Evolutionary conservation across 2,797 vertebrate species (phyloP).

Genomic region (Staurois parvus): DNA sequence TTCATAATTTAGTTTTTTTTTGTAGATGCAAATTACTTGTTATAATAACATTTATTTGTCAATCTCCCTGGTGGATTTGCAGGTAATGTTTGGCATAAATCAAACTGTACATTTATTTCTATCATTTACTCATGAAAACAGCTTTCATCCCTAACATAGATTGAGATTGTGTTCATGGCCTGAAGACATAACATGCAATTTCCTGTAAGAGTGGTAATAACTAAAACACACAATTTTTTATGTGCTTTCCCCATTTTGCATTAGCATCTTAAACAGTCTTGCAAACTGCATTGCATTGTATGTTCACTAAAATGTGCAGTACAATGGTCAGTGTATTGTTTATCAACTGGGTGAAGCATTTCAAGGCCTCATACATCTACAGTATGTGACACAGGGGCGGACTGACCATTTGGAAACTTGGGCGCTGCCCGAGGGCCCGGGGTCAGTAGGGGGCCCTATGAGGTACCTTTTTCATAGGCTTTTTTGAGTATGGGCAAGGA

Average conservation of each 20-base stretch:
- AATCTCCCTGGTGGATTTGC: slow-evolving; percentile 54
- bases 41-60: slow-evolving; percentile 56
- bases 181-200: slow-evolving; percentile 57
- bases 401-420: no score
- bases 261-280: slow-evolving; percentile 37
- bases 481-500: no score
- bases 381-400: no score
- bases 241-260: slow-evolving; percentile 36
- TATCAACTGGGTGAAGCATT: neutral
- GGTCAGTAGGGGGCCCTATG: no score
- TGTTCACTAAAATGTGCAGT: neutral
- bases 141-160: slow-evolving; percentile 49
- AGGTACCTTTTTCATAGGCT: no score
- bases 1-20: slow-evolving; percentile 41
- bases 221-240: slow-evolving; percentile 41
- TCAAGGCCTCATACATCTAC: neutral
- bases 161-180: slow-evolving; percentile 58
- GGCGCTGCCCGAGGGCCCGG: no score
- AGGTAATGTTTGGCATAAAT: slow-evolving; percentile 55
- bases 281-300: slow-evolving; percentile 1
- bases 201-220: slow-evolving; percentile 45
- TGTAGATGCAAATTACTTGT: slow-evolving; percentile 33
- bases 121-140: slow-evolving; percentile 55
- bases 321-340: neutral
- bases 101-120: slow-evolving; percentile 52